Evolutionary conservation across 35 echinoderm and acorn worm species (phyloP), one percentile per base, ranked within the genome.

Genomic region (Diadema setosum): DNA sequence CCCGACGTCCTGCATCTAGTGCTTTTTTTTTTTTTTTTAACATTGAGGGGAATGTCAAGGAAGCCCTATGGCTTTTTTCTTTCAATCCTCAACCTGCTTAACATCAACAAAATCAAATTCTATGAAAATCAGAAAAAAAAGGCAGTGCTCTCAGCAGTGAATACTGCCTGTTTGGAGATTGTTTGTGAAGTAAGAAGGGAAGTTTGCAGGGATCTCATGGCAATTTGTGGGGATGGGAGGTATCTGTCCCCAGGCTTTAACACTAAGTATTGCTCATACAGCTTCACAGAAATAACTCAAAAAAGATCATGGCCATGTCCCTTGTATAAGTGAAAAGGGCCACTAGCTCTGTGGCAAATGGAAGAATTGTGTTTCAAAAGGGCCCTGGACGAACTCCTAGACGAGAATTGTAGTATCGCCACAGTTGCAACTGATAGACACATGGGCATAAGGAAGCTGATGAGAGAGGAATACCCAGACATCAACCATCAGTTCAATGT

Each of bases 391-490:
- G 4, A 49, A 12, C 2, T 46, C 58, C 5, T 24, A 1, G 31
- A 57, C 3, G 42, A 83, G 7, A 58, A 70, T 4, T 8, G 88
- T 11, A 1, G 4, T 5, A 33, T 94, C 0, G 12, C 27, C 20
- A 24, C 57, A 60, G 45, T 94, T n/a, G 81, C 86, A 8, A 94
- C 91, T 16, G 91, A 94, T 69, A 70, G 91, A 16, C 91, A 94
- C 39, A 5, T 23, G 18, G 81, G 86, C 18, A 94, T 94, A 16
- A 16, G 31, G 2, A 14, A 29, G 7, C 39, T 84, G 78, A 84
- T 83, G 32, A 70, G 56, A 1, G 56, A 89, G 34, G 45, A 80
- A 2, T 89, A 80, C 43, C n/a, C 60, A 2, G 32, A 64, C 15
- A 94, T 94, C 52, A 67, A 84, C 15, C 91, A 94, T 33, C 60